Evolutionary conservation across 2,888 invertebrate species (phyloP).

Genomic region (Hypomecis atomaria): DNA sequence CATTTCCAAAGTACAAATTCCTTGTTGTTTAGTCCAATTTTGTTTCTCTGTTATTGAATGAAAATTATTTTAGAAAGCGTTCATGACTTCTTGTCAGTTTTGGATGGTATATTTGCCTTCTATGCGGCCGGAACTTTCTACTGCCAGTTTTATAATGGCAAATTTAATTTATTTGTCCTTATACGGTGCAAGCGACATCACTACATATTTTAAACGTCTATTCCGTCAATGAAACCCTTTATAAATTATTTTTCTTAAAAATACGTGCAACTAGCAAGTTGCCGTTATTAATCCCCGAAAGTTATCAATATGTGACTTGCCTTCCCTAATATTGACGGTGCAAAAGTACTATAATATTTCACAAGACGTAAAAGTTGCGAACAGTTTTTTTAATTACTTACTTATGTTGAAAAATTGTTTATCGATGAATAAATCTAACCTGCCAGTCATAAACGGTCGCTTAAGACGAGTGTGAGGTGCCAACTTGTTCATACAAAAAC

Average conservation of each 20-base stretch:
- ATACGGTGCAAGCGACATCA: conserved; percentile 6
- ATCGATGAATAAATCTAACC: too few species aligned
- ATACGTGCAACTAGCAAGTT: too few species aligned
- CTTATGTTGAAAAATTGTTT: too few species aligned
- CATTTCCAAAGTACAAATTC: conserved; percentile 86
- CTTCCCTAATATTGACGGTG: too few species aligned
- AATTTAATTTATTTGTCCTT: conserved; percentile 13
- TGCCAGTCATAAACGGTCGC: too few species aligned
- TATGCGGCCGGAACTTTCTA: conserved; percentile 41
- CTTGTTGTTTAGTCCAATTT: conserved; percentile 86
- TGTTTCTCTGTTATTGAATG: conserved; percentile 83
- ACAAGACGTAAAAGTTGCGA: too few species aligned
- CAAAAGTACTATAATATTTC: too few species aligned
- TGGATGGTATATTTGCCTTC: conserved; percentile 46
- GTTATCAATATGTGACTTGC: too few species aligned
- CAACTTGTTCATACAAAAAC: too few species aligned
- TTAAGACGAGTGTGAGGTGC: too few species aligned
- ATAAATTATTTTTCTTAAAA: not conserved
- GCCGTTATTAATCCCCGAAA: too few species aligned
- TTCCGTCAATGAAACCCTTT: not conserved
- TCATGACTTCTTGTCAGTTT: conserved; percentile 47
- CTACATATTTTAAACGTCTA: not conserved
- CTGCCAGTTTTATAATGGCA: conserved; percentile 40
- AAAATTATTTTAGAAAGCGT: conserved; percentile 79
- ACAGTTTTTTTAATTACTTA: too few species aligned